Evolutionary conservation across 2,888 invertebrate species (phyloP), one percentile per base, ranked within the genome.

Genomic region (Spodoptera exigua): DNA sequence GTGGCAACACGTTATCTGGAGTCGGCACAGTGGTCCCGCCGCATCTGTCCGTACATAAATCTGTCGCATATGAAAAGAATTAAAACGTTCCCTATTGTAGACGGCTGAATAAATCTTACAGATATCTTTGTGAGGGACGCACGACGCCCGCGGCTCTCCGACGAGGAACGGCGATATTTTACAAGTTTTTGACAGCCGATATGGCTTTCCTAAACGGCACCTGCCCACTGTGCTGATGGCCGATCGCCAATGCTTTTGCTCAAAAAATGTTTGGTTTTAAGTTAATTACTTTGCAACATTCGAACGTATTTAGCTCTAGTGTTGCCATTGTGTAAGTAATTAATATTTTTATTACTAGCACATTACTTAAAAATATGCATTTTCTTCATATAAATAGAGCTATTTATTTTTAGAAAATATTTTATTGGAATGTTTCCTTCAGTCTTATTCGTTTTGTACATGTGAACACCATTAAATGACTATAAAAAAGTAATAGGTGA

Each of bases 111-210:
- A 94, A 93, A 94, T 94, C 93, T 94, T 89, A 78, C 83, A 90
- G 92, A 92, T 93, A 92, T 93, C 90, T 90, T 91, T 89, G 91
- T 90, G 91, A 90, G 89, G 85, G 90, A 89, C 89, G 88, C 89
- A 84, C 81, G 87, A 86, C 88, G 90, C 87, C 86, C 84, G 86
- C 83, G 85, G 87, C 85, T 75, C 80, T 81, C 80, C 80, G 83
- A 89, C 92, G 91, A 90, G 91, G 88, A 88, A 88, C 89, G 90
- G 92, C 95, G 92, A 95, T 95, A 95, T 95, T 95, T 95, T 95
- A 95, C 95, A 95, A 95, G 95, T 95, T 95, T 95, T 95, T 95
- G 95, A 95, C 95, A 95, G 94, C 89, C 92, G 92, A 91, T 95
- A 95, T 95, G 95, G 95, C 95, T 95, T 94, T 93, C 91, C 92